Evolutionary conservation across 2,113 vertebrate species (phyloP).

Genomic region (Urocitellus parryii): DNA sequence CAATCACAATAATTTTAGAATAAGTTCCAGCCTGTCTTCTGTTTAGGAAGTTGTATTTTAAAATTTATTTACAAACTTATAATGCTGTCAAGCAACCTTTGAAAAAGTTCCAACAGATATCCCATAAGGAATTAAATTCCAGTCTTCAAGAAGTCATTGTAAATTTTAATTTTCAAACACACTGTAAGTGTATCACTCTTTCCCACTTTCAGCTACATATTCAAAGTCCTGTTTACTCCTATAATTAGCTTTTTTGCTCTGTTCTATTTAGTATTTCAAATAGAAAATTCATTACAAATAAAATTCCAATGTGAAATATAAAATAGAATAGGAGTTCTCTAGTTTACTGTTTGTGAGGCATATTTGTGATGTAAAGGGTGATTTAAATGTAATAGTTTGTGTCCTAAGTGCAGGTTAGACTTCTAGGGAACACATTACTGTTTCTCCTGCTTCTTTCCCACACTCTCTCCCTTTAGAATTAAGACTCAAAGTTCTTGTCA

Average conservation of each 20-base stretch:
- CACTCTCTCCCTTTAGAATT: neutral
- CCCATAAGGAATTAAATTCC: neutral
- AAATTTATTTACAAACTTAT: neutral
- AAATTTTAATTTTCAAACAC: neutral
- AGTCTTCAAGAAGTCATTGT: neutral
- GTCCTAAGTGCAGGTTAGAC: neutral
- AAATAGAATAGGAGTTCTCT: neutral
- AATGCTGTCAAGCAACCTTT: neutral
- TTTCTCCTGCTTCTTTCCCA: neutral
- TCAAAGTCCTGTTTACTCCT: neutral
- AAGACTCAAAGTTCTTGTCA: neutral
- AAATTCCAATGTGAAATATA: neutral
- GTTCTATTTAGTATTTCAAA: neutral
- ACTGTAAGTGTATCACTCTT: neutral
- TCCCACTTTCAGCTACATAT: neutral
- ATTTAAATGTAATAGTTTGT: neutral
- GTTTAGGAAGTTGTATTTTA: no score
- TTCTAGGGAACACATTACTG: neutral
- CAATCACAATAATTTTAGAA: slow-evolving; percentile 42
- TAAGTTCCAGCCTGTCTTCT: neutral
- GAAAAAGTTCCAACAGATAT: neutral
- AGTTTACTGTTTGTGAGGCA: neutral
- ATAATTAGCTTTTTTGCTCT: neutral
- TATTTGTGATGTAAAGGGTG: neutral
- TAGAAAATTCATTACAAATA: neutral